Evolutionary conservation across 2,113 vertebrate species (phyloP).

Genomic region (Sinocyclocheilus maitianheensis): DNA sequence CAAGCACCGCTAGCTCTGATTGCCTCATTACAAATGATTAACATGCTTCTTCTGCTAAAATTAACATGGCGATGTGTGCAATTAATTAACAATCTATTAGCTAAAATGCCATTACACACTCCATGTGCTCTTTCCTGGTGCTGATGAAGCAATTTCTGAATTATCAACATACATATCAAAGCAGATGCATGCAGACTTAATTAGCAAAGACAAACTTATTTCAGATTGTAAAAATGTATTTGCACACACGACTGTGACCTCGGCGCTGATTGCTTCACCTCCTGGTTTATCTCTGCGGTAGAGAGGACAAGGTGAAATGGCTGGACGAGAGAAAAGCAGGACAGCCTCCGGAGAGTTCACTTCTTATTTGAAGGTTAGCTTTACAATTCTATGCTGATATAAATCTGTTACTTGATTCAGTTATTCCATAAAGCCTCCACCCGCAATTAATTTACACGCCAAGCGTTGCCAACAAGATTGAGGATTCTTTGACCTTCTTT

Average conservation of each 20-base stretch:
- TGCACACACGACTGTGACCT: neutral
- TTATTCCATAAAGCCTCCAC: constrained; percentile 55
- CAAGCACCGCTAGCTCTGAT: constrained; percentile 16
- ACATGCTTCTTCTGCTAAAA: constrained; percentile 25
- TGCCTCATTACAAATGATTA: constrained; percentile 46
- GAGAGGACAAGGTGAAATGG: constrained; percentile 39
- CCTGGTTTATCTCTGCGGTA: constrained; percentile 39
- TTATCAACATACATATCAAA: constrained; percentile 21
- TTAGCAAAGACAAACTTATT: constrained; percentile 27
- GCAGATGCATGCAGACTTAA: constrained; percentile 6
- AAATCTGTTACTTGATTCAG: constrained; percentile 57
- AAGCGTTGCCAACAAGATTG: constrained; percentile 56
- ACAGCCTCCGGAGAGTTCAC: constrained; percentile 55
- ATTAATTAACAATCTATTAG: constrained; percentile 46
- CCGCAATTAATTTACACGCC: constrained; percentile 63
- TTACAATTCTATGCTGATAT: constrained; percentile 58
- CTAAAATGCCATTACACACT: constrained; percentile 38
- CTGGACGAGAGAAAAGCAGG: neutral
- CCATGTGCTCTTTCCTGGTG: constrained; percentile 29
- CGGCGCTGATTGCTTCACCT: constrained; percentile 15
- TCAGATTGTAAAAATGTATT: neutral
- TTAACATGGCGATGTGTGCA: constrained; percentile 35
- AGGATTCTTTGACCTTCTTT: constrained; percentile 60
- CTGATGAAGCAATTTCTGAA: constrained; percentile 30
- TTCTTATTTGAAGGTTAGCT: constrained; percentile 63